Percentiles rank a stretch among this genome's conserved stretches.
Evolutionary conservation across 1,140 invertebrate genomes (phyloP).

Genomic region (Panagrolaimus sp.): DNA sequence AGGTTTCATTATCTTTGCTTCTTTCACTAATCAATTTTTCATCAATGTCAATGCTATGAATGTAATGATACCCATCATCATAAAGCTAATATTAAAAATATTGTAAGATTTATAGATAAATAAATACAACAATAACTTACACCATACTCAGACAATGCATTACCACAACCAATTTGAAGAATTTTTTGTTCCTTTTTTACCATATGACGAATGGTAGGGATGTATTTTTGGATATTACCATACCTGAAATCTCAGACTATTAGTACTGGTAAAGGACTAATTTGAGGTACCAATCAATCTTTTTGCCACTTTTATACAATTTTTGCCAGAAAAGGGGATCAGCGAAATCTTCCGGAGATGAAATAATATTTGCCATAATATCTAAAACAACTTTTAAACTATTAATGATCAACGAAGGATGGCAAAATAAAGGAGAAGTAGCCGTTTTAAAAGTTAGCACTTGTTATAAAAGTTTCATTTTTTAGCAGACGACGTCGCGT

Average conservation of each 20-base stretch:
- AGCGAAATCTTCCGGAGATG: too few relatives aligned
- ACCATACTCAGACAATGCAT: background rate
- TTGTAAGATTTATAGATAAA: background rate
- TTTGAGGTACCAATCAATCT: too few relatives aligned
- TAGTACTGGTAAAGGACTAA: too few relatives aligned
- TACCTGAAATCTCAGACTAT: background rate
- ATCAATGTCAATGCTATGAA: constrained; percentile 12
- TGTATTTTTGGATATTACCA: background rate
- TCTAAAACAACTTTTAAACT: too few relatives aligned
- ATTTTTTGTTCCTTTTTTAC: background rate
- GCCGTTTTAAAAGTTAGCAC: too few relatives aligned
- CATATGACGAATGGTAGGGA: background rate
- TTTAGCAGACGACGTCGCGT: too few relatives aligned
- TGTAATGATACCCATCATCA: background rate
- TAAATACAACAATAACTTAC: background rate
- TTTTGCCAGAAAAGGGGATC: too few relatives aligned
- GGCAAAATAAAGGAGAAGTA: too few relatives aligned
- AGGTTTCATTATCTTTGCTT: background rate
- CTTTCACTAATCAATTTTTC: background rate
- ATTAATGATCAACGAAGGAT: too few relatives aligned
- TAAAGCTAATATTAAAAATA: constrained; percentile 13
- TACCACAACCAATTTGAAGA: constrained; percentile 15
- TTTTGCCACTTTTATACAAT: too few relatives aligned
- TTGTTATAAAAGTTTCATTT: too few relatives aligned
- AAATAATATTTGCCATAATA: too few relatives aligned